A percentile compares a stretch with the other conserved stretches of the same genome.
Evolutionary conservation across 1,140 invertebrate species (phyloP).

Genomic region (Lordiphosa stackelbergi): DNA sequence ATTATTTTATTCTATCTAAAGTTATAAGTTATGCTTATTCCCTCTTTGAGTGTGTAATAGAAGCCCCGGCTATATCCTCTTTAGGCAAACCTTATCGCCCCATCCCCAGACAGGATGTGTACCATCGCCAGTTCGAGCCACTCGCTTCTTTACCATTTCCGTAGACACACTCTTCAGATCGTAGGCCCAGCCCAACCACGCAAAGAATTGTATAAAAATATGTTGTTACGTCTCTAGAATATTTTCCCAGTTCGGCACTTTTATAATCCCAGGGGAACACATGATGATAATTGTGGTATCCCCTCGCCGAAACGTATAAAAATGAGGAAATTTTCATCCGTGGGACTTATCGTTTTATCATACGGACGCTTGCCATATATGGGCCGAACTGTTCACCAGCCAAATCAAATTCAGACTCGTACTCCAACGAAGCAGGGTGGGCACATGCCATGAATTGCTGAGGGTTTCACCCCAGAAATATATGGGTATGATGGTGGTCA

Average conservation of each 20-base stretch:
- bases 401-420: conserved; percentile 82
- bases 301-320: conserved; percentile 81
- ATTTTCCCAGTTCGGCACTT: conserved; percentile 78
- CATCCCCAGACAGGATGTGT: conserved; percentile 80
- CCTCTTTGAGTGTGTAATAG: neutral
- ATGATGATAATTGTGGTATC: conserved; percentile 77
- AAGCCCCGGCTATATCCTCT: conserved; percentile 63
- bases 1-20: too few relatives aligned
- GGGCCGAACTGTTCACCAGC: conserved; percentile 84
- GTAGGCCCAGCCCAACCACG: conserved; percentile 86
- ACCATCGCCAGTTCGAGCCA: conserved; percentile 81
- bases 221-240: conserved; percentile 11
- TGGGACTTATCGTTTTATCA: conserved; percentile 81
- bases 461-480: conserved; percentile 79
- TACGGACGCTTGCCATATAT: conserved; percentile 80
- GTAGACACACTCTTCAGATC: conserved; percentile 82
- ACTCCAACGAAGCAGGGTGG: conserved; percentile 79
- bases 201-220: conserved; percentile 85
- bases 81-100: conserved; percentile 79
- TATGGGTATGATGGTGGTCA: conserved; percentile 84
- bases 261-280: conserved; percentile 86
- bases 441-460: conserved; percentile 36
- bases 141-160: conserved; percentile 77
- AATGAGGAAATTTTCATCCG: conserved; percentile 80
- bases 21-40: too few relatives aligned